A percentile compares a stretch with the other conserved stretches of the same genome.
phyloP scores from a whole-genome alignment of 2,888 invertebrate genomes.

The Mythimna albipuncta region DNA sequence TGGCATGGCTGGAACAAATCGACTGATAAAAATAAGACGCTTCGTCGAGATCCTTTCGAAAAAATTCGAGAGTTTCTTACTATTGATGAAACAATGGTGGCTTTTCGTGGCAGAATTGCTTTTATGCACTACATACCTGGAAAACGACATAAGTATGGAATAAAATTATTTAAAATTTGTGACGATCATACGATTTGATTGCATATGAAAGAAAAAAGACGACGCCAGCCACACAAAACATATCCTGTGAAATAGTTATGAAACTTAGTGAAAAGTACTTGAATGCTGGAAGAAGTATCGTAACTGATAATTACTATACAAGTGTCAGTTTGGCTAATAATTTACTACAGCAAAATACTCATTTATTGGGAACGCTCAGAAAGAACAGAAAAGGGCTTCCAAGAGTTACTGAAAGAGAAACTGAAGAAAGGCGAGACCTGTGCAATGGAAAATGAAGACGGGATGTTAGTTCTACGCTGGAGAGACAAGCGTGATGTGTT shows the following conservation, averaged over 20 bases:
- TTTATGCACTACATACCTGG: conserved; percentile 20
- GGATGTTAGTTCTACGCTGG: conserved; percentile 20
- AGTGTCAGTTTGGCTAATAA: conserved; percentile 13
- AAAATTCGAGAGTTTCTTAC: conserved; percentile 8
- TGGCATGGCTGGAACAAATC: background rate
- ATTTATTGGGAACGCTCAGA: conserved; percentile 8
- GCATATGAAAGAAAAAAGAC: conserved; percentile 16
- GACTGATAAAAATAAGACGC: conserved; percentile 8
- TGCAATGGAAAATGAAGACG: conserved; percentile 17
- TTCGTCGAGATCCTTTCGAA: conserved; percentile 6
- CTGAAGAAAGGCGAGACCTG: conserved; percentile 17
- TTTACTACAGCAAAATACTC: conserved; percentile 10
- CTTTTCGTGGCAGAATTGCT: conserved; percentile 11
- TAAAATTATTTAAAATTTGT: too few species aligned
- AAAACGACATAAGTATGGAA: too few species aligned
- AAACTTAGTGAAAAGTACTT: conserved; percentile 7
- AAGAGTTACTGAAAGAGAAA: conserved; percentile 2
- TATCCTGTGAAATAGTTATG: conserved; percentile 8
- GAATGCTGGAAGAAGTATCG: conserved; percentile 11
- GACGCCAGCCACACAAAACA: conserved; percentile 6
- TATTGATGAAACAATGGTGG: conserved; percentile 11
- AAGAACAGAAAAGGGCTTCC: conserved; percentile 18
- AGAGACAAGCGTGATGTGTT: conserved; percentile 29
- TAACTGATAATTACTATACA: conserved; percentile 18
- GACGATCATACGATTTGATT: background rate